Evolutionary conservation across 2,888 invertebrate species (phyloP).

Genomic region (Hirudinaria manillensis): DNA sequence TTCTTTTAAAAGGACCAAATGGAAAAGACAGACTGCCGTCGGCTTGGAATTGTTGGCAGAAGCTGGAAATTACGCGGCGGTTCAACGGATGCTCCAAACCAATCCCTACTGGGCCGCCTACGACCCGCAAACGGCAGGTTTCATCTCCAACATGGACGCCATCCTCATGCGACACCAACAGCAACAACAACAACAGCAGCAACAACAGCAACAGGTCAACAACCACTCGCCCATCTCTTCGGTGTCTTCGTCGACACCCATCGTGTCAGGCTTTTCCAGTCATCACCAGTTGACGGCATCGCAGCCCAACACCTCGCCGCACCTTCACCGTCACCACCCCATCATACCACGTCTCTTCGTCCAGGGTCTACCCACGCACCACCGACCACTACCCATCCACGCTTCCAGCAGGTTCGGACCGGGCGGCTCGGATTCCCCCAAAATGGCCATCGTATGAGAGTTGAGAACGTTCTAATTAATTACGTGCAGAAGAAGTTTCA

Average conservation of each 20-base stretch:
- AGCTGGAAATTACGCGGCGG: slow-evolving; percentile 95
- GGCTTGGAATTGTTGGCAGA: slow-evolving; percentile 92
- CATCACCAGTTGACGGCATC: slow-evolving; percentile 31
- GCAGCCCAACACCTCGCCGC: slow-evolving; percentile 35
- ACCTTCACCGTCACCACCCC: slow-evolving; percentile 36
- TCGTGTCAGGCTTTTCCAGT: slow-evolving; percentile 36
- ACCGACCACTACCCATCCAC: slow-evolving; percentile 31
- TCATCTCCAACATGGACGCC: slow-evolving; percentile 43
- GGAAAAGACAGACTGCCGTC: slow-evolving; percentile 97
- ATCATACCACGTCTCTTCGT: slow-evolving; percentile 49
- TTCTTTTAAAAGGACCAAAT: slow-evolving; percentile 75
- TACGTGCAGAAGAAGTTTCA: too few relatives aligned
- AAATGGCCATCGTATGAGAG: slow-evolving; percentile 16
- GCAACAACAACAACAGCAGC: slow-evolving; percentile 2
- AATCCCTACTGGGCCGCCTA: slow-evolving; percentile 55
- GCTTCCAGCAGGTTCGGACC: not conserved
- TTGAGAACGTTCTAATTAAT: not conserved
- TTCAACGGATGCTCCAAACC: slow-evolving; percentile 70
- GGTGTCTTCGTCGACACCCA: slow-evolving; percentile 34
- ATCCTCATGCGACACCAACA: slow-evolving; percentile 42
- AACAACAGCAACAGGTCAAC: slow-evolving; percentile 1
- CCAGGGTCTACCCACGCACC: slow-evolving; percentile 39
- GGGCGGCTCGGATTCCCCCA: slow-evolving; percentile 4
- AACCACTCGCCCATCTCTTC: slow-evolving; percentile 11
- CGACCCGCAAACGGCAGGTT: slow-evolving; percentile 46